These are phyloP conservation scores for Polyommatus icarus DNA, from an alignment of 2,888 invertebrate genomes.

Conservation along the genomic window DNA sequence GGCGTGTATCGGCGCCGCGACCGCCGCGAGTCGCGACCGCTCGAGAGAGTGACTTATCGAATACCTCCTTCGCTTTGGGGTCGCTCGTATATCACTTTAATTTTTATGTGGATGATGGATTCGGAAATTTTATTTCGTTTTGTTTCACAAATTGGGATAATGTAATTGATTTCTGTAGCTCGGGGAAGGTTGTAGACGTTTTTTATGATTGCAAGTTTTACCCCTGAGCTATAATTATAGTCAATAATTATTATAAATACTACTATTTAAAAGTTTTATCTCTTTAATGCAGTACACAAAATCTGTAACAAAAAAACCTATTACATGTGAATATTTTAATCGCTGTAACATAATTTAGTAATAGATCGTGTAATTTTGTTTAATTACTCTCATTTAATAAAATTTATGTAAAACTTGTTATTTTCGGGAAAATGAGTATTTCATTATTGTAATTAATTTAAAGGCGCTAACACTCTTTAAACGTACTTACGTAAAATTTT, in stretches of 20 bases:
- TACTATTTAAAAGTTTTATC: too few relatives aligned
- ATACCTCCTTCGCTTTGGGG: not conserved
- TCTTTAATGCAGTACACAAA: not conserved
- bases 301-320: not conserved
- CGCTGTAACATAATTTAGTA: not conserved
- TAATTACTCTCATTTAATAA: not conserved
- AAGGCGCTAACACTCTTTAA: not conserved
- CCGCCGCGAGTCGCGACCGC: not conserved
- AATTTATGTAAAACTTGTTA: not conserved
- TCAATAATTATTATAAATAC: too few relatives aligned
- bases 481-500: not conserved
- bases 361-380: not conserved
- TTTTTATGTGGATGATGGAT: constrained; percentile 8
- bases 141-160: not conserved
- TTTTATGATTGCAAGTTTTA: too few relatives aligned
- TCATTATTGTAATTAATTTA: not conserved
- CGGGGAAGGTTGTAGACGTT: not conserved
- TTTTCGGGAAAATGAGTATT: not conserved
- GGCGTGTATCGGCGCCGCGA: not conserved
- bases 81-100: constrained; percentile 3
- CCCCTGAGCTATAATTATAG: too few relatives aligned
- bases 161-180: not conserved
- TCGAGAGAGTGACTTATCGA: not conserved
- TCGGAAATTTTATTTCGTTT: not conserved
- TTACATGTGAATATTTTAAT: not conserved